phyloP scores from a whole-genome alignment of 2,113 vertebrate species.

The Epinephelus cyanopodus region DNA sequence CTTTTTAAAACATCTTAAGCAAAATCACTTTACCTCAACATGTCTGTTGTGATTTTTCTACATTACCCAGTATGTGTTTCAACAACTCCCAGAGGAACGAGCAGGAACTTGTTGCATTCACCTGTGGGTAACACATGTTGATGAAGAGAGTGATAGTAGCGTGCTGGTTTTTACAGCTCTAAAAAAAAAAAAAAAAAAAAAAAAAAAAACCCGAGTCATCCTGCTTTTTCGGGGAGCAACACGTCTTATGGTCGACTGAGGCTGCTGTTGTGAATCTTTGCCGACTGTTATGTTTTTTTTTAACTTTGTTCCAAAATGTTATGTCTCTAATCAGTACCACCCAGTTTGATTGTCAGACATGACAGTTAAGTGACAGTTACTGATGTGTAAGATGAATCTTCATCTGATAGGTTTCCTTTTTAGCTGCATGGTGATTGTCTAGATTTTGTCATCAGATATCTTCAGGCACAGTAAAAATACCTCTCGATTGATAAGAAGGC shows the following conservation, averaged over 20 bases:
- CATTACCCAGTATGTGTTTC: slow-evolving; percentile 62
- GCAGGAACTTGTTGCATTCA: slow-evolving; percentile 69
- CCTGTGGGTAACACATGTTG: slow-evolving; percentile 46
- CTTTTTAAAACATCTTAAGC: background rate
- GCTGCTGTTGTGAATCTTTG: slow-evolving; percentile 14
- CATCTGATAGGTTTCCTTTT: background rate
- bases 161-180: slow-evolving; percentile 45
- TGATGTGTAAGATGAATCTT: background rate
- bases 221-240: slow-evolving; percentile 7
- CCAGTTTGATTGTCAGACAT: slow-evolving; percentile 6
- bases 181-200: slow-evolving; percentile 12
- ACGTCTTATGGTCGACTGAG: background rate
- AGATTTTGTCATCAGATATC: background rate
- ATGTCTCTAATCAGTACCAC: slow-evolving; percentile 9
- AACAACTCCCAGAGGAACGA: slow-evolving; percentile 66
- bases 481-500: background rate
- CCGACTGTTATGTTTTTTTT: background rate
- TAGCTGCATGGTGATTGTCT: background rate
- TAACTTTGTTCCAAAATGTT: slow-evolving; percentile 1
- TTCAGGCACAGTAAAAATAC: background rate
- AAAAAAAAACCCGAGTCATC: slow-evolving; percentile 23
- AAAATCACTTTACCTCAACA: background rate
- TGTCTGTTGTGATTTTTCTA: slow-evolving; percentile 31
- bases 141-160: slow-evolving; percentile 40
- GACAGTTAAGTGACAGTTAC: slow-evolving; percentile 37